Evolutionary conservation across 2,797 vertebrate genomes (phyloP).

Genomic region (Notolepis coatsorum): DNA sequence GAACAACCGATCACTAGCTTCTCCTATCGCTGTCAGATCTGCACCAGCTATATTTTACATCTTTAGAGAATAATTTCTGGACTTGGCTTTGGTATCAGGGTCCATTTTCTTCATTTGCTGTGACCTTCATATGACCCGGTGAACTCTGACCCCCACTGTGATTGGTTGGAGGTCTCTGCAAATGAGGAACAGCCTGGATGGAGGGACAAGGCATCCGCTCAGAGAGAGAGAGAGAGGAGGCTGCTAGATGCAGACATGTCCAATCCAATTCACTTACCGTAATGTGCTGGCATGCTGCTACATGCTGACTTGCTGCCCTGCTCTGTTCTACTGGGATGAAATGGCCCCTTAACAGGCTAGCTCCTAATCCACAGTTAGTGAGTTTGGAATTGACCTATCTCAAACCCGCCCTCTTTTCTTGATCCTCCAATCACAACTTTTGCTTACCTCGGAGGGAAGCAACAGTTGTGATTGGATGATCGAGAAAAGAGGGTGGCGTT

Average conservation of each 20-base stretch:
- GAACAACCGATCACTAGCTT: not conserved
- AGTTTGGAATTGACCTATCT: too few relatives aligned
- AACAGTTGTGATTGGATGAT: too few relatives aligned
- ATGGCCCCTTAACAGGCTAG: too few relatives aligned
- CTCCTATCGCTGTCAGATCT: slow-evolving; percentile 23
- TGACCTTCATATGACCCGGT: slow-evolving; percentile 48
- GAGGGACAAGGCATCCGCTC: slow-evolving; percentile 51
- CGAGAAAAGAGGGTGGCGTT: too few relatives aligned
- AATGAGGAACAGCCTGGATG: slow-evolving; percentile 56
- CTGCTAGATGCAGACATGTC: slow-evolving; percentile 48
- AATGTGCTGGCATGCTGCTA: not conserved
- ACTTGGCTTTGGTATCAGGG: slow-evolving; percentile 53
- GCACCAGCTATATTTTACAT: not conserved
- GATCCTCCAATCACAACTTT: too few relatives aligned
- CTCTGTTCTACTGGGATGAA: too few relatives aligned
- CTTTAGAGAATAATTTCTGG: not conserved
- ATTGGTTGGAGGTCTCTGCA: slow-evolving; percentile 58
- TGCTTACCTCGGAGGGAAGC: too few relatives aligned
- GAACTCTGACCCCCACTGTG: slow-evolving; percentile 13
- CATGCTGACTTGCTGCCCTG: not conserved
- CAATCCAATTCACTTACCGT: not conserved
- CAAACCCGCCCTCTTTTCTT: too few relatives aligned
- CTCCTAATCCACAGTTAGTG: too few relatives aligned
- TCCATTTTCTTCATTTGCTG: slow-evolving; percentile 56
- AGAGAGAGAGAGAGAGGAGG: slow-evolving; percentile 47